Conservation (phyloP, 2,888 invertebrate genomes). For the Linyphia triangularis region DNA sequence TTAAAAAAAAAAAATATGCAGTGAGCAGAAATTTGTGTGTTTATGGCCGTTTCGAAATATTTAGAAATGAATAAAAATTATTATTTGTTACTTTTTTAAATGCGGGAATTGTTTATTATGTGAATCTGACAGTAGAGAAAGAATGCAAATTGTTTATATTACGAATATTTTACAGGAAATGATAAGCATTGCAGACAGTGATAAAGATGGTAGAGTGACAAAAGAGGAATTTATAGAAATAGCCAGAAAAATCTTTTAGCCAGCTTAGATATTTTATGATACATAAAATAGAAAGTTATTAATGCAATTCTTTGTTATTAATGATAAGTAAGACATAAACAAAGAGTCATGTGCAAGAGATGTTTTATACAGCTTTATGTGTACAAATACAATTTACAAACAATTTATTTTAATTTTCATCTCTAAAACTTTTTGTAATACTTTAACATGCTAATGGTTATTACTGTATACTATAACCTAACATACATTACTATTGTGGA, state of each 20-base stretch:
- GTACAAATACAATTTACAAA: neutral
- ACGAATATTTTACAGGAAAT: slow-evolving; percentile 49
- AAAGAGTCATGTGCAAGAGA: neutral
- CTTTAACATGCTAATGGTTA: neutral
- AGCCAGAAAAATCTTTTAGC: slow-evolving; percentile 59
- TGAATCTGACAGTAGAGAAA: neutral
- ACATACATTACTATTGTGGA: neutral
- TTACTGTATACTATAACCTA: neutral
- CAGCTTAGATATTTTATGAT: neutral
- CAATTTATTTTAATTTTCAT: neutral
- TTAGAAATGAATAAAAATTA: no score
- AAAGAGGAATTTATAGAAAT: slow-evolving; percentile 32
- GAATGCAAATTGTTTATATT: neutral
- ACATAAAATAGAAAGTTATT: no score
- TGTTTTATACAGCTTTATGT: neutral
- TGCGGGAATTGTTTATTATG: no score
- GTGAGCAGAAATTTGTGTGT: no score
- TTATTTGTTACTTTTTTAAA: no score
- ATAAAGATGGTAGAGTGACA: slow-evolving; percentile 26
- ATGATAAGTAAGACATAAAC: neutral
- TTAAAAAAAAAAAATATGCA: no score
- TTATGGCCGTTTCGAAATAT: no score
- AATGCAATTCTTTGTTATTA: no score
- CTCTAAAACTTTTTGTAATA: neutral
- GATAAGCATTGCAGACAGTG: slow-evolving; percentile 19